These are phyloP conservation scores for Hemithea aestivaria DNA, from an alignment of 2,888 invertebrate species.

Conservation along the genomic window DNA sequence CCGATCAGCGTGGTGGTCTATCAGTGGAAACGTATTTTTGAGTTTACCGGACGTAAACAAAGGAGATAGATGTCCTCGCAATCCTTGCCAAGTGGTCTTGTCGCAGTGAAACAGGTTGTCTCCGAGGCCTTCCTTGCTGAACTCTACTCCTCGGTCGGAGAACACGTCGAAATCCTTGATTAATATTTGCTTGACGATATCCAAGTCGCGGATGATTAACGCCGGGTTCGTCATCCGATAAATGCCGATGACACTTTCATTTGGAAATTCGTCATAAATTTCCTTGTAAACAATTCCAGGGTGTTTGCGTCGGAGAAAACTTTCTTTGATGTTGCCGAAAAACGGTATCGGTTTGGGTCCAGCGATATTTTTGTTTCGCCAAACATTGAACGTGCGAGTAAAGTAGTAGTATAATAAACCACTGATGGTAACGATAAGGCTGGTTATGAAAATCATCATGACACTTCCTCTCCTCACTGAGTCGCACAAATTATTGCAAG, in stretches of 20 bases:
- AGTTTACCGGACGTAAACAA: slow-evolving; percentile 47
- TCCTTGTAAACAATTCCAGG: slow-evolving; percentile 34
- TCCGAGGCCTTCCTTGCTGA: slow-evolving; percentile 41
- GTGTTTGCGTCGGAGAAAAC: slow-evolving; percentile 32
- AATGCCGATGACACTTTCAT: slow-evolving; percentile 49
- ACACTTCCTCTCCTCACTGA: slow-evolving; percentile 1
- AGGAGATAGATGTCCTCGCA: slow-evolving; percentile 42
- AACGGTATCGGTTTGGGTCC: slow-evolving; percentile 42
- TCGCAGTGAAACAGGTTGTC: slow-evolving; percentile 47
- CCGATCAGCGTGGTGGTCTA: slow-evolving; percentile 35
- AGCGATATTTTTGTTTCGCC: slow-evolving; percentile 39
- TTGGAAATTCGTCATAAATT: slow-evolving; percentile 44
- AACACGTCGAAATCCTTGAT: slow-evolving; percentile 51
- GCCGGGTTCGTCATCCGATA: slow-evolving; percentile 43
- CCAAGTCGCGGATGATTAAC: slow-evolving; percentile 46
- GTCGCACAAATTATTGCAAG: slow-evolving; percentile 6
- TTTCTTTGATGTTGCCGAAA: slow-evolving; percentile 34
- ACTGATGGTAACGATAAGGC: slow-evolving; percentile 8
- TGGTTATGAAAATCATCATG: slow-evolving; percentile 13
- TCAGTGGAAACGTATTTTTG: slow-evolving; percentile 34
- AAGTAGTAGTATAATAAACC: slow-evolving; percentile 29
- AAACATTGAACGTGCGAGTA: slow-evolving; percentile 33
- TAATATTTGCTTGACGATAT: slow-evolving; percentile 45
- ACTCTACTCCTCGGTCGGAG: slow-evolving; percentile 40
- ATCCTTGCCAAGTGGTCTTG: slow-evolving; percentile 36